phyloP scores from a whole-genome alignment of 2,113 vertebrate genomes.

The Elaphurus davidianus region DNA sequence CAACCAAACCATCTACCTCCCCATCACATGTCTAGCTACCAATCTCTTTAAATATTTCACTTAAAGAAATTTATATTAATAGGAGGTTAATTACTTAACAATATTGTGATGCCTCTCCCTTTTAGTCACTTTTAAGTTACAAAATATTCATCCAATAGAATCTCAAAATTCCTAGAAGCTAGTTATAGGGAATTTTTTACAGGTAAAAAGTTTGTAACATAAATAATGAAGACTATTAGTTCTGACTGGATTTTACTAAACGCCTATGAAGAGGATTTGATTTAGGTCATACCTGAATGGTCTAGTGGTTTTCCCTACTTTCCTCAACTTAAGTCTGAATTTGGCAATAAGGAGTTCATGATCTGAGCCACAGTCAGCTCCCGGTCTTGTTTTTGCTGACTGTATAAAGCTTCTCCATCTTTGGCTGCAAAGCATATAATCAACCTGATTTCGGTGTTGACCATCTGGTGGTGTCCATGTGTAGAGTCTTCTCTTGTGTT shows the following conservation, averaged over 20 bases:
- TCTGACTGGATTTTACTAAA: not conserved
- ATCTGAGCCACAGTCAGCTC: not conserved
- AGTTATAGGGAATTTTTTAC: not conserved
- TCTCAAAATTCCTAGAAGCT: not conserved
- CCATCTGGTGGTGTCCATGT: not conserved
- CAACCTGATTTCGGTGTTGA: rapidly evolving
- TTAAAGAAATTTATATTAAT: not conserved
- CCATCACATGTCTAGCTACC: not conserved
- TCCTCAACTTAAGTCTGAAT: not conserved
- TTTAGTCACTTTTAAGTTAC: not conserved
- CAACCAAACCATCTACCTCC: not conserved
- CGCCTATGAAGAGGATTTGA: not conserved
- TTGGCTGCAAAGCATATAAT: not conserved
- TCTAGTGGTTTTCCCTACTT: not conserved
- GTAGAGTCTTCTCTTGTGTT: not conserved
- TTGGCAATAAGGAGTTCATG: not conserved
- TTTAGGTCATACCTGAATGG: not conserved
- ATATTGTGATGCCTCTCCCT: not conserved
- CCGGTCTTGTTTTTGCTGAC: not conserved
- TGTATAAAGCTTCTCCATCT: not conserved
- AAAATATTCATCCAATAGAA: not conserved
- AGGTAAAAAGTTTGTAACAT: not conserved
- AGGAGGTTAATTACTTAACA: not conserved
- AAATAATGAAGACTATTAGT: not conserved
- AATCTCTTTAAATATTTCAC: not conserved